Evolutionary conservation across 2,888 invertebrate species (phyloP), one percentile per base, ranked within the genome.

Genomic region (Drosophila suboccidentalis): DNA sequence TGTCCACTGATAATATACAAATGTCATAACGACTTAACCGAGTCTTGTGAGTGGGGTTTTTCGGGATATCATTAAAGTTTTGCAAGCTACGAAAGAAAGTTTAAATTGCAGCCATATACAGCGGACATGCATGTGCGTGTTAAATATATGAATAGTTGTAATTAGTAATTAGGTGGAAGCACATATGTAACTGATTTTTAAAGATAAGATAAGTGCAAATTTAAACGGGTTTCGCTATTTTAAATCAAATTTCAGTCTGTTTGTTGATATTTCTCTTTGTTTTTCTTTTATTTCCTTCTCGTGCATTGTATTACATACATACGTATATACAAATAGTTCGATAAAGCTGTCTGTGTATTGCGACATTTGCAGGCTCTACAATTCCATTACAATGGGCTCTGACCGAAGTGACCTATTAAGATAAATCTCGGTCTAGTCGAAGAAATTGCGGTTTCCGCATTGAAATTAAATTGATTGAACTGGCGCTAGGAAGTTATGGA

Each of bases 371-470:
- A 44, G 53, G 46, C 66, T 11, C 26, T 6, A 26, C 26, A 36
- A n/a, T 10, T 19, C 6, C 4, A n/a, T 58, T 49, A 15, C 32
- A 36, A 13, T 15, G 60, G 54, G 51, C 51, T 36, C 15, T 58
- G 19, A 46, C 46, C 64, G n/a, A 36, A 43, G n/a, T 53, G 70
- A 83, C 84, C 83, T 44, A 83, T 11, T 86, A 67, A 82, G 78
- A 82, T 66, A 66, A 67, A 71, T 67, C 54, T 64, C 36, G 39
- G 39, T 59, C 39, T 58, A 11, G 44, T 46, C 4, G 22, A 19
- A 4, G 61, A 32, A 66, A 51, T 62, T 59, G 54, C 26, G 26
- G 9, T 17, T 3, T 43, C 58, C 64, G 59, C 64, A 76, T 44
- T 13, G 55, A 34, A 29, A 26, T 38, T 26, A 29, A 53, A 53